phyloP scores from a whole-genome alignment of 2,797 vertebrate species.

The Uromys caudimaculatus region DNA sequence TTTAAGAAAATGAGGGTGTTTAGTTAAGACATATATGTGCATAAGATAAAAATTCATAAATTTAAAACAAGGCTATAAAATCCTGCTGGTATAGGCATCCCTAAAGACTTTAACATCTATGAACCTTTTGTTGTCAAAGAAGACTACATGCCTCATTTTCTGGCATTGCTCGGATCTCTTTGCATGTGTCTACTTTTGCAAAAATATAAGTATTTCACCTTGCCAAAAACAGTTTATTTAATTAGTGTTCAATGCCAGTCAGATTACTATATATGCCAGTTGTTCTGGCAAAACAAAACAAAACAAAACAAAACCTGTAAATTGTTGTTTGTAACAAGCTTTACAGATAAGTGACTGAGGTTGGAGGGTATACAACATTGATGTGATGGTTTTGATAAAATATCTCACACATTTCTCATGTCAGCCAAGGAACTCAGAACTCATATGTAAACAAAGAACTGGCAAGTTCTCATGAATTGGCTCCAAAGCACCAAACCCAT shows the following conservation, averaged over 20 bases:
- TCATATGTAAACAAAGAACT: not conserved
- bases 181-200: not conserved
- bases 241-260: not conserved
- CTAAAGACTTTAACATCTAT: not conserved
- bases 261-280: not conserved
- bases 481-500: not conserved
- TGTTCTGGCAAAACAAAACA: not conserved
- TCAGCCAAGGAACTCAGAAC: not conserved
- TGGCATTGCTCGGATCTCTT: not conserved
- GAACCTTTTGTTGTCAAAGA: not conserved
- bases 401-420: not conserved
- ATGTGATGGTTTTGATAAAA: not conserved
- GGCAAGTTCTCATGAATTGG: not conserved
- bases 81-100: not conserved
- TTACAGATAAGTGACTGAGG: not conserved
- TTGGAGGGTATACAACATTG: not conserved
- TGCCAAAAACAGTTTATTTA: not conserved
- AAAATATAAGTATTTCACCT: slow-evolving; percentile 35
- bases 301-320: not conserved
- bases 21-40: not conserved
- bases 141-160: not conserved
- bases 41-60: not conserved
- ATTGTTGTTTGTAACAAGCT: not conserved
- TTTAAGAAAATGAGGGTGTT: not conserved
- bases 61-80: not conserved